Evolutionary conservation across 1,140 invertebrate genomes (phyloP), one percentile per base, ranked within the genome.

Genomic region (Polyergus mexicanus): DNA sequence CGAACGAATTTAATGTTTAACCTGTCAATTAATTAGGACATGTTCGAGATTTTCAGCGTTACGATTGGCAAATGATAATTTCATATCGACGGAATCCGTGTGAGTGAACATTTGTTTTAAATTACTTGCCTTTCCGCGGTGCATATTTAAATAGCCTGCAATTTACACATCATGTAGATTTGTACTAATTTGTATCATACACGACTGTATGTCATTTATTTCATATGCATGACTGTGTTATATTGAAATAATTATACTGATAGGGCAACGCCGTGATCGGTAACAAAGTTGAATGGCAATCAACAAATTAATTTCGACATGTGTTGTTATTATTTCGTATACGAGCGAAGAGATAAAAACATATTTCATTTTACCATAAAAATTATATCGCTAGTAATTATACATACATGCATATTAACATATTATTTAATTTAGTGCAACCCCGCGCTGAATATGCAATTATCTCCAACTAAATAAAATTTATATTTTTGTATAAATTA

Each of bases 191-290:
- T 83, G 44, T 83, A 74, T 83, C 28, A 62, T 72, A 54, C 47
- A 54, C 16, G 47, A 51, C 47, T 51, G 47, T 51, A 19, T 51
- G 16, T 51, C 47, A 51, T 51, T 51, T 51, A 51, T 51, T 5
- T 51, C 47, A 51, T 51, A 51, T 51, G 47, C 16, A 51, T 60
- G 62, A 60, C 35, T 74, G 78, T 83, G 72, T 47, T 41, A 35
- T 51, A 62, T 83, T 62, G 41, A 83, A 83, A 83, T 83, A 83
- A 83, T 83, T 83, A 83, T 83, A 83, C 72, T 54, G 78, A 83
- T 72, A 74, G 51, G 38, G 35, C 78, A 83, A 83, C 65, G 16
- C 47, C 47, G 4, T 19, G 68, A 72, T 83, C 54, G 54, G 78
- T 28, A 60, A 71, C 68, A 51, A 72, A 38, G 68, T 56, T 56